These are phyloP conservation scores for Melinaea menophilus DNA, from an alignment of 2,888 invertebrate genomes.

Conservation along the genomic window DNA sequence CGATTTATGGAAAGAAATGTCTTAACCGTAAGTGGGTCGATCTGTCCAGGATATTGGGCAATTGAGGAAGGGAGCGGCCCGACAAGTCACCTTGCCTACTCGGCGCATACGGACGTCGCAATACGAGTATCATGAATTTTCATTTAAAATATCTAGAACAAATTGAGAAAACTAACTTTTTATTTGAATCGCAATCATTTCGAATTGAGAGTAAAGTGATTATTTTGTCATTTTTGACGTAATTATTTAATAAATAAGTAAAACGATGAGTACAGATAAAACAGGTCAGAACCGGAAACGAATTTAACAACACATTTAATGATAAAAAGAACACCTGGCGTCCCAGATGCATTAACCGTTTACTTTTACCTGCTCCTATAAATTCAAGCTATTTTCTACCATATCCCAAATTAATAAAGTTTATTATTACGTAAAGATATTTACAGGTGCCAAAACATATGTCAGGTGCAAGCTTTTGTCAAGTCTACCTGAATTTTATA, in stretches of 20 bases:
- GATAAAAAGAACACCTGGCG: conserved; percentile 28
- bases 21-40: conserved; percentile 45
- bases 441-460: conserved; percentile 23
- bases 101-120: conserved; percentile 14
- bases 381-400: conserved; percentile 20
- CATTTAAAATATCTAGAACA: conserved; percentile 5
- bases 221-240: too few relatives aligned
- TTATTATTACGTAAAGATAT: conserved; percentile 9
- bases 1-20: conserved; percentile 18
- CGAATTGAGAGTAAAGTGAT: too few relatives aligned
- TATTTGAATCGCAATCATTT: too few relatives aligned
- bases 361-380: conserved; percentile 24
- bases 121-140: conserved; percentile 16
- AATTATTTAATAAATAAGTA: too few relatives aligned
- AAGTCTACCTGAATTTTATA: conserved; percentile 9
- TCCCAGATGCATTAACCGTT: conserved; percentile 25
- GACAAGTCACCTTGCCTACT: conserved; percentile 26
- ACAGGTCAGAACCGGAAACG: too few relatives aligned
- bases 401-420: conserved; percentile 17
- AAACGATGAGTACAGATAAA: too few relatives aligned
- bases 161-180: background rate
- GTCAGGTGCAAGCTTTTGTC: conserved; percentile 22
- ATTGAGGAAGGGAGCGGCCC: conserved; percentile 69
- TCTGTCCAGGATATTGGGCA: conserved; percentile 68
- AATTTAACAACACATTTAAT: conserved; percentile 16